Conservation (phyloP, 2,888 invertebrate species). For the Hydraecia micacea region DNA sequence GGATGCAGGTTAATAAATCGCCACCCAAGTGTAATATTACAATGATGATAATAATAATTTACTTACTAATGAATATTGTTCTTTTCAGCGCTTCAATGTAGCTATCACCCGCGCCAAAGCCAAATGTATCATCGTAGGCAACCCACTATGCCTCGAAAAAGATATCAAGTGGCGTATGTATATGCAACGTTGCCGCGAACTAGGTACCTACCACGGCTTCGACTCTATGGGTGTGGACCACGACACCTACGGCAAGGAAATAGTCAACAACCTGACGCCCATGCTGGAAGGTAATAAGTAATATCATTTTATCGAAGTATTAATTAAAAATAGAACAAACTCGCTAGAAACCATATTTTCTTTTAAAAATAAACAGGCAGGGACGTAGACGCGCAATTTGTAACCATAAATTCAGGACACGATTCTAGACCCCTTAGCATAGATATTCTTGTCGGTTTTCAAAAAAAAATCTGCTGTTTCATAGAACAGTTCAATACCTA, state of each 20-base stretch:
- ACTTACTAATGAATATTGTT: neutral
- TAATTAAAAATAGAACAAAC: neutral
- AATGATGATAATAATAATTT: neutral
- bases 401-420: neutral
- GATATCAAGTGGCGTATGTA: constrained; percentile 80
- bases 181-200: constrained; percentile 78
- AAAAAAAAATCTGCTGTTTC: neutral
- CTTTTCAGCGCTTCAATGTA: constrained; percentile 93
- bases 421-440: neutral
- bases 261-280: constrained; percentile 35
- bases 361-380: neutral
- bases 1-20: too few species aligned
- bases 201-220: constrained; percentile 78
- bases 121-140: constrained; percentile 91
- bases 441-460: neutral
- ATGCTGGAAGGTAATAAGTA: constrained; percentile 46
- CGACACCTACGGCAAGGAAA: constrained; percentile 20
- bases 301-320: neutral
- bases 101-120: constrained; percentile 93
- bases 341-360: neutral
- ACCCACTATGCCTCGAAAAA: constrained; percentile 83
- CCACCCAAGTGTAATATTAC: too few species aligned
- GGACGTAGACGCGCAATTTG: neutral
- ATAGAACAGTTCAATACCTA: neutral
- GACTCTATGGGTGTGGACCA: constrained; percentile 43